phyloP scores from a whole-genome alignment of 2,888 invertebrate species.

The Altica lythri region DNA sequence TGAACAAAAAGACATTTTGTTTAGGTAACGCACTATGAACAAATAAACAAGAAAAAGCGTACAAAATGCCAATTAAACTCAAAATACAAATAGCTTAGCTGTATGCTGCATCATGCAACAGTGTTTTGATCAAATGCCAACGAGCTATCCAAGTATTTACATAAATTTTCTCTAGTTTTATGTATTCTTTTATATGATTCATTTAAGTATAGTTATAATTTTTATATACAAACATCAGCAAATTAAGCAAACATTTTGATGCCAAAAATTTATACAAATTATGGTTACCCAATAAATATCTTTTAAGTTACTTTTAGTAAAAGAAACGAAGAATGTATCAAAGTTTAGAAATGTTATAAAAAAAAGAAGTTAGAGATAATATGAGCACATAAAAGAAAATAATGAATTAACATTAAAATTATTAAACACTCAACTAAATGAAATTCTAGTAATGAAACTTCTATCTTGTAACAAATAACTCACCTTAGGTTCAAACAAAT shows the following conservation, averaged over 20 bases:
- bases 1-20: constrained; percentile 37
- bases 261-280: background rate
- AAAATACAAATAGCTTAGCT: constrained; percentile 50
- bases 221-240: background rate
- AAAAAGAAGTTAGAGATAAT: background rate
- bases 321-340: too few species aligned
- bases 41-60: constrained; percentile 36
- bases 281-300: too few species aligned
- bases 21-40: constrained; percentile 37
- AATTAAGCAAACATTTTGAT: constrained; percentile 1
- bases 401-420: too few species aligned
- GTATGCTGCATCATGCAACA: constrained; percentile 42
- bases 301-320: background rate
- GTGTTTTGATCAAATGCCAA: constrained; percentile 22
- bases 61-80: constrained; percentile 49
- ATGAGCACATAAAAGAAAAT: too few species aligned
- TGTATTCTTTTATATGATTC: background rate
- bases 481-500: constrained; percentile 44
- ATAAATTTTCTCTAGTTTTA: background rate
- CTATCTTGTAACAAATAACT: constrained; percentile 38
- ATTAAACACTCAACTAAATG: too few species aligned
- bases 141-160: constrained; percentile 1
- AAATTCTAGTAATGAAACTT: background rate
- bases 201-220: constrained; percentile 3
- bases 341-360: constrained; percentile 1